Evolutionary conservation across 2,797 vertebrate species (phyloP).

Genomic region (Bradypus variegatus): DNA sequence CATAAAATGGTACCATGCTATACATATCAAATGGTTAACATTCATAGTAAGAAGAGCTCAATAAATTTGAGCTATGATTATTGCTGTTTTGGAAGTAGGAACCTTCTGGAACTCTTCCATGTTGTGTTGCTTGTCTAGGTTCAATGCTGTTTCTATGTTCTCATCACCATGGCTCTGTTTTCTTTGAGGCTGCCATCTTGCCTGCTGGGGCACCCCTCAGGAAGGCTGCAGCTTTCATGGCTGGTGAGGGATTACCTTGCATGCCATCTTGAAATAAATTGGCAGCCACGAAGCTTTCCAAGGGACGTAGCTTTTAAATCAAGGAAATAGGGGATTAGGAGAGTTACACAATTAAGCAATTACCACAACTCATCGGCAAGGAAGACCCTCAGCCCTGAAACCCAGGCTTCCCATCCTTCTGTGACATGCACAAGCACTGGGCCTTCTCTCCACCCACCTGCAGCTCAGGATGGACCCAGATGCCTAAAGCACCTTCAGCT

Average conservation of each 20-base stretch:
- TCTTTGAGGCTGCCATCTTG: not conserved
- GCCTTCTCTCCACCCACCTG: not conserved
- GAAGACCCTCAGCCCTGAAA: not conserved
- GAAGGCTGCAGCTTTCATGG: not conserved
- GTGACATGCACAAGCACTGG: not conserved
- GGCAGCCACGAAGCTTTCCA: not conserved
- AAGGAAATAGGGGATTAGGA: not conserved
- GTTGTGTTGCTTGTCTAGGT: not conserved
- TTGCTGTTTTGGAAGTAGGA: not conserved
- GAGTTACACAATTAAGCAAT: not conserved
- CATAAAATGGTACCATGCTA: not conserved
- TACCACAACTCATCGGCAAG: not conserved
- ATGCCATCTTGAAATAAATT: not conserved
- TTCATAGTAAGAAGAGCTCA: not conserved
- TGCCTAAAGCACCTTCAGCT: not conserved
- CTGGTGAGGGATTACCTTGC: not conserved
- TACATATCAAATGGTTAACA: not conserved
- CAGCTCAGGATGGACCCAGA: not conserved
- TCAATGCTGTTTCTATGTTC: not conserved
- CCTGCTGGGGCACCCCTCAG: not conserved
- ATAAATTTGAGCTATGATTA: not conserved
- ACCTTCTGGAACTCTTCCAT: not conserved
- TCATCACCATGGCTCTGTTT: too few relatives aligned
- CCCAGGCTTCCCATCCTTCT: not conserved
- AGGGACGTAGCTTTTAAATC: not conserved